Conservation (phyloP, 2,888 invertebrate genomes). For the Xestoiulus laeticollis region DNA sequence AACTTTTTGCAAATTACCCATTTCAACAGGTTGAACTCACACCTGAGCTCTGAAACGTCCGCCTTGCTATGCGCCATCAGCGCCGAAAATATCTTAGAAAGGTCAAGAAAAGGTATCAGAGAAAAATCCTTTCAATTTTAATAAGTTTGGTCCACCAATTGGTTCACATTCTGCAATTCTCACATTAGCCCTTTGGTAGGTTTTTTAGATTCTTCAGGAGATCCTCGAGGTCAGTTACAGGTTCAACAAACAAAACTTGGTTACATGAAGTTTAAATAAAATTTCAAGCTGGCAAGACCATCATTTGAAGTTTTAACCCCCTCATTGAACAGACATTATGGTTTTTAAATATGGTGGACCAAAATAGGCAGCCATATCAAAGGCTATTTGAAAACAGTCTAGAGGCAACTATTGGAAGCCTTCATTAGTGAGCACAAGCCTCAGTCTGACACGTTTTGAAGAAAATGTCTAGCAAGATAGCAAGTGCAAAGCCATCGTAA, state of each 20-base stretch:
- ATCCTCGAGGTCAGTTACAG: too few relatives aligned
- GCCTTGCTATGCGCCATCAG: constrained; percentile 23
- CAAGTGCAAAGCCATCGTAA: constrained; percentile 24
- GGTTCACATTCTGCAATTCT: neutral
- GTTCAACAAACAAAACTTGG: too few relatives aligned
- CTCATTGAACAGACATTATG: neutral
- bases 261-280: too few relatives aligned
- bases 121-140: neutral
- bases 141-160: neutral
- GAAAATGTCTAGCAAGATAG: constrained; percentile 5
- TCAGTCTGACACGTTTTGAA: constrained; percentile 10
- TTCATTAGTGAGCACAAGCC: neutral
- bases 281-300: too few relatives aligned
- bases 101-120: neutral
- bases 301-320: too few relatives aligned
- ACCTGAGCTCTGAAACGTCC: constrained; percentile 25
- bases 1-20: constrained; percentile 35
- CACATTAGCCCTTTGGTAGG: neutral
- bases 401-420: neutral
- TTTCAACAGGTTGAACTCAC: constrained; percentile 43
- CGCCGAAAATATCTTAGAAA: neutral
- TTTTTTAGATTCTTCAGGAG: too few relatives aligned
- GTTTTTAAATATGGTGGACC: neutral
- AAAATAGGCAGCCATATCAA: neutral
- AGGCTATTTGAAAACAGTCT: neutral